Conservation (phyloP, 2,113 vertebrate species). For the Hoplias malabaricus region DNA sequence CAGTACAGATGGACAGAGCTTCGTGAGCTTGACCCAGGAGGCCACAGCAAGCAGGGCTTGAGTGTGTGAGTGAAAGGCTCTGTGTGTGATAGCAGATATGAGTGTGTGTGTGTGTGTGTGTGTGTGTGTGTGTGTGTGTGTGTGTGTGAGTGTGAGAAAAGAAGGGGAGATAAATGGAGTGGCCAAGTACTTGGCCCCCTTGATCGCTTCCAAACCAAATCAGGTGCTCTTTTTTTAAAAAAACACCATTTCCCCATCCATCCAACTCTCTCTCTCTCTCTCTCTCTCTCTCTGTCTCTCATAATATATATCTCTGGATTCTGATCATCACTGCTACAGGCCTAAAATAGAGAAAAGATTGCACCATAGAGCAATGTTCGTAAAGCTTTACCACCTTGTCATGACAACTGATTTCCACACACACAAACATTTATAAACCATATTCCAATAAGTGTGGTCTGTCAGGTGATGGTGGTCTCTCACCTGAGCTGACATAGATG, state of each 20-base stretch:
- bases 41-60: not conserved
- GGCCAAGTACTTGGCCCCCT: conserved; percentile 26
- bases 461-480: no score
- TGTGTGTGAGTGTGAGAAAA: conserved; percentile 1
- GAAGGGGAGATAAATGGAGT: not conserved
- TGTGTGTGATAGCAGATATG: conserved; percentile 11
- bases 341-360: no score
- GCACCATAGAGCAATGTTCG: no score
- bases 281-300: not conserved
- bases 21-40: not conserved
- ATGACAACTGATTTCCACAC: no score
- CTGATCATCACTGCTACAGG: no score
- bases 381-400: no score
- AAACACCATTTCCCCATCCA: conserved; percentile 2
- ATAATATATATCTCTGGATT: no score
- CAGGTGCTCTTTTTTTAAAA: conserved; percentile 45
- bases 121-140: conserved; percentile 15
- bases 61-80: no score
- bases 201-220: conserved; percentile 43
- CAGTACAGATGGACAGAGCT: not conserved
- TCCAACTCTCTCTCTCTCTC: not conserved
- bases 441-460: no score
- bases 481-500: no score
- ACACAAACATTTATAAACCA: no score
- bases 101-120: conserved; percentile 17